Conservation (phyloP, 2,888 invertebrate species). For the Tenthredo livida region DNA sequence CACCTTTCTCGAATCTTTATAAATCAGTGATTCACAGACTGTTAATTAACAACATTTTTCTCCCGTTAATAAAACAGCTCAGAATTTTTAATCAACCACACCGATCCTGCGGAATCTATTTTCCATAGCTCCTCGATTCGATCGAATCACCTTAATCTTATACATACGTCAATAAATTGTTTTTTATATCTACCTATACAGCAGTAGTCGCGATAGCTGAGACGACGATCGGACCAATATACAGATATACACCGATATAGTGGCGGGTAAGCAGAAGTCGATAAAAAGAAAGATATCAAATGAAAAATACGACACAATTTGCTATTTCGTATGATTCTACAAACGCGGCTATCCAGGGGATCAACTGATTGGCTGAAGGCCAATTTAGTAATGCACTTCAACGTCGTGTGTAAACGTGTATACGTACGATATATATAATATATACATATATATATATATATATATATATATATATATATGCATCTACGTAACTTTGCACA, state of each 20-base stretch:
- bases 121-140: background rate
- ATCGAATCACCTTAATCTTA: background rate
- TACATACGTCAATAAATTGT: background rate
- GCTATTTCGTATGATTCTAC: conserved; percentile 2
- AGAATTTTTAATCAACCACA: background rate
- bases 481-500: background rate
- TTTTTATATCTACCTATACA: background rate
- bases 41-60: too few species aligned
- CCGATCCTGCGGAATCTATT: background rate
- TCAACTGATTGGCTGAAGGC: conserved; percentile 31
- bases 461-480: too few species aligned
- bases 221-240: too few species aligned
- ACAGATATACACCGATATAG: too few species aligned
- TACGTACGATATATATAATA: too few species aligned
- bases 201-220: background rate
- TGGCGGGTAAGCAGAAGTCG: background rate
- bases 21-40: too few species aligned
- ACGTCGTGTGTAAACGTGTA: background rate
- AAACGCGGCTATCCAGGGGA: background rate
- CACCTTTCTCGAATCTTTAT: too few species aligned
- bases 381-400: conserved; percentile 40
- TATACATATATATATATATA: background rate
- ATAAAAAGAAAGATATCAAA: background rate
- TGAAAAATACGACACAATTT: conserved; percentile 11
- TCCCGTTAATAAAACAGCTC: background rate